Percentiles rank a stretch among this genome's conserved stretches.
Conservation (phyloP, 1,140 invertebrate genomes). For the Drosophila obscura region DNA sequence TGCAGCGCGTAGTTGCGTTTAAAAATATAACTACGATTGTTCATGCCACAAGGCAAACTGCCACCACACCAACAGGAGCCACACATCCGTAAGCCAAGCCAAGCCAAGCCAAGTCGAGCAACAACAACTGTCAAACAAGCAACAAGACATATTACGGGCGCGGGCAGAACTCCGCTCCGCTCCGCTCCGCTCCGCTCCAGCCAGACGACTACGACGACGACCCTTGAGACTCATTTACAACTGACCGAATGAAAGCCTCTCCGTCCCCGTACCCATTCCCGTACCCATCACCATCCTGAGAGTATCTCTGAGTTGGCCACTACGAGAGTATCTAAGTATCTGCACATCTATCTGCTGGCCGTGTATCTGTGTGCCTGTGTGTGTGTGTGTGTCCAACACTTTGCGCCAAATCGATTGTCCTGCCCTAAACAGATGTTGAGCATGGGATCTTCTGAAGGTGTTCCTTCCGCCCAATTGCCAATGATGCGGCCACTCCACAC, state of each 20-base stretch:
- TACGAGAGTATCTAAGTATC: slow-evolving; percentile 21
- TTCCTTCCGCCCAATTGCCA: slow-evolving; percentile 61
- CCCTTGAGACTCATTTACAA: slow-evolving; percentile 79
- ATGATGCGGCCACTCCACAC: background rate
- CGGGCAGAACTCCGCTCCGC: slow-evolving; percentile 36
- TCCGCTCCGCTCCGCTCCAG: too few relatives aligned
- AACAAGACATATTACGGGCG: slow-evolving; percentile 82
- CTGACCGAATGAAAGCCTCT: slow-evolving; percentile 53
- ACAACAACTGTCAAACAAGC: slow-evolving; percentile 83
- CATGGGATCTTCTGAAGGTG: slow-evolving; percentile 67
- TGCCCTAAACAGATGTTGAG: slow-evolving; percentile 75
- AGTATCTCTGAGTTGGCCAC: background rate
- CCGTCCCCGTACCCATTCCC: background rate
- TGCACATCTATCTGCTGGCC: slow-evolving; percentile 26
- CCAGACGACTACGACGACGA: slow-evolving; percentile 4
- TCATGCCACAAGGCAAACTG: slow-evolving; percentile 39
- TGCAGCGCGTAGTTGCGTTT: slow-evolving; percentile 78
- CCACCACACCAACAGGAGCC: slow-evolving; percentile 7
- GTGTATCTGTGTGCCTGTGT: slow-evolving; percentile 16
- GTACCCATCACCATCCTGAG: background rate
- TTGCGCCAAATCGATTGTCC: slow-evolving; percentile 76
- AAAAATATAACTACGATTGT: slow-evolving; percentile 76
- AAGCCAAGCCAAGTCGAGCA: slow-evolving; percentile 12
- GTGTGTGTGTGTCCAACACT: slow-evolving; percentile 62
- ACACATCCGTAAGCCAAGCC: too few relatives aligned